phyloP scores from a whole-genome alignment of 2,113 vertebrate genomes.

The Ranitomeya imitator region DNA sequence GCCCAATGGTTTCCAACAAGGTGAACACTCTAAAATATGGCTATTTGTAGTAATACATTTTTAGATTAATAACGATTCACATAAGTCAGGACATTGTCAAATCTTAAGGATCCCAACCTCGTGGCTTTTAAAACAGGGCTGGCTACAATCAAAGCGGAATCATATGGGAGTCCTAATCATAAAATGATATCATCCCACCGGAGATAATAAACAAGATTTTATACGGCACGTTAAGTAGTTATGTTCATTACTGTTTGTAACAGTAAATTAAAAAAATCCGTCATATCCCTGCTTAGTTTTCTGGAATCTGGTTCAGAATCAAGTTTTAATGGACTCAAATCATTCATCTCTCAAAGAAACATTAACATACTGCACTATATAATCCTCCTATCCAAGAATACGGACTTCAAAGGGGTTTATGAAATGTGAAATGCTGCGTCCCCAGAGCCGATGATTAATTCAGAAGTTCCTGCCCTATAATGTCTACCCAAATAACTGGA shows the following conservation, averaged over 20 bases:
- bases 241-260: conserved; percentile 39
- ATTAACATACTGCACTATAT: conserved; percentile 1
- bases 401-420: not conserved
- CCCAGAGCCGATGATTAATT: not conserved
- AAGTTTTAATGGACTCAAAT: conserved; percentile 34
- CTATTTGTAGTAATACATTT: not conserved
- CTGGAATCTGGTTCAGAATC: conserved; percentile 43
- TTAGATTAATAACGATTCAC: not conserved
- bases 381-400: not conserved
- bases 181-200: conserved; percentile 16
- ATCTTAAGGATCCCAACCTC: not conserved
- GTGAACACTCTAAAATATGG: not conserved
- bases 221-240: conserved; percentile 23
- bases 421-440: not conserved
- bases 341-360: conserved; percentile 24
- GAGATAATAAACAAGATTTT: conserved; percentile 34
- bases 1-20: not conserved
- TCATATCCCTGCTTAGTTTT: conserved; percentile 20
- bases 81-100: not conserved
- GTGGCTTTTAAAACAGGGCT: not conserved
- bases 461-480: not conserved
- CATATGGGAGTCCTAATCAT: conserved; percentile 34
- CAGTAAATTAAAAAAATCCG: conserved; percentile 48
- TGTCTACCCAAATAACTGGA: not conserved
- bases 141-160: not conserved